Evolutionary conservation across 1,140 invertebrate species (phyloP), one percentile per base, ranked within the genome.

Genomic region (Steinernema feltiae): DNA sequence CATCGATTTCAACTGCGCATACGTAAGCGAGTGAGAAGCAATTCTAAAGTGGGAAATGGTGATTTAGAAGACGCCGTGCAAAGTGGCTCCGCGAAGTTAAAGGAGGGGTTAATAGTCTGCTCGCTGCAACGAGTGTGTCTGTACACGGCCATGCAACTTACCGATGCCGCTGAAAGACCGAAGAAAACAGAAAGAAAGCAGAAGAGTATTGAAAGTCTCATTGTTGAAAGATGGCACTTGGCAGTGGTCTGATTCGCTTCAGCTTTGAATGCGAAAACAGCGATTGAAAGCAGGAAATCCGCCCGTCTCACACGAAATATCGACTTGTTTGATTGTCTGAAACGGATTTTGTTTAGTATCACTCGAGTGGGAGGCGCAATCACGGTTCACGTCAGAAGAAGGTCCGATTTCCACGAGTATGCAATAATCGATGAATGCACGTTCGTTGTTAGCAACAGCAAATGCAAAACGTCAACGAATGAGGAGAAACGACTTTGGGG

Each of bases 381-480:
- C n/a, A n/a, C n/a, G n/a, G n/a, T n/a, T 41, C 35, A 41, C 7
- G 35, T 7, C 35, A 41, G 18, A 63, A 63, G 2, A 27, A 63
- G 12, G 24, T 12, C 3, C 24, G 53, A 63, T 63, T 63, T 63
- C 12, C 7, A 41, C 53, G 24, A 15, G 24, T 63, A n/a, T n/a
- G n/a, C n/a, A 15, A 63, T 3, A 63, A 63, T 63, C 53, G 24
- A 63, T 63, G 53, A 46, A 46, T 27, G 53, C 53, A 27, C 53
- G 24, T 63, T 63, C 24, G 53, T 27, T 27, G 53, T n/a, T 63
- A 21, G 53, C 53, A 21, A 63, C 53, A 63, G 53, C 53, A 63
- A 63, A 63, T 3, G 53, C 53, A 63, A 63, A 63, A 63, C 53
- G 53, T 27, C 53, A 41, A 63, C 53, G 53, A 63, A 63, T 63